Percentiles rank a stretch among this genome's conserved stretches.
Evolutionary conservation across 2,888 invertebrate genomes (phyloP).

Genomic region (Gastrophysa polygoni): DNA sequence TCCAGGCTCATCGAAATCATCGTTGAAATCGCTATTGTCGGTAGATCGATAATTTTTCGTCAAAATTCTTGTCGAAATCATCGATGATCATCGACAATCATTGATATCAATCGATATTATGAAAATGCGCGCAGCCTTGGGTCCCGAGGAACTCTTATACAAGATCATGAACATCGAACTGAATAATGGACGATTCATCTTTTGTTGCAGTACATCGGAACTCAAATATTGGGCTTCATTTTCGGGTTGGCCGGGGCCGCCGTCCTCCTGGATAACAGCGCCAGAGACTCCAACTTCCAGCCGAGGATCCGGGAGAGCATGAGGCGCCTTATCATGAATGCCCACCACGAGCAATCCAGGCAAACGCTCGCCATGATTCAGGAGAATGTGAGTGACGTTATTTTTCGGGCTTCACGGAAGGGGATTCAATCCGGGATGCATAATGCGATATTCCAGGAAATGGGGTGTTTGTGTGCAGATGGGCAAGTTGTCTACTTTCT

Average conservation of each 20-base stretch:
- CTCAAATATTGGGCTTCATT: slow-evolving; percentile 74
- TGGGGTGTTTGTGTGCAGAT: slow-evolving; percentile 5
- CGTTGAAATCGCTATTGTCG: too few species aligned
- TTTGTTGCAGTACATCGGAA: slow-evolving; percentile 71
- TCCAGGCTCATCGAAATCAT: too few species aligned
- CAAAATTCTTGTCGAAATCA: too few species aligned
- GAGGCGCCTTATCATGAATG: slow-evolving; percentile 75
- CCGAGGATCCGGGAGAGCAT: slow-evolving; percentile 76
- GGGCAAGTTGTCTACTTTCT: neutral
- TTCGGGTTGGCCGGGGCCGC: slow-evolving; percentile 76
- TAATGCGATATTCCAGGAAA: slow-evolving; percentile 3
- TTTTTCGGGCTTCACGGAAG: slow-evolving; percentile 1
- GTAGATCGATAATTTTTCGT: too few species aligned
- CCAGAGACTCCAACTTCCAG: slow-evolving; percentile 79
- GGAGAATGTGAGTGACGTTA: slow-evolving; percentile 72
- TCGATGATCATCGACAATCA: too few species aligned
- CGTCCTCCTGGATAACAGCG: slow-evolving; percentile 79
- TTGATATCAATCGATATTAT: too few species aligned
- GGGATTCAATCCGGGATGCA: neutral
- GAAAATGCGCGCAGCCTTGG: too few species aligned
- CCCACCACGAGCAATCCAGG: slow-evolving; percentile 72
- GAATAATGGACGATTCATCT: slow-evolving; percentile 20
- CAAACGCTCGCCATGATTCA: slow-evolving; percentile 79
- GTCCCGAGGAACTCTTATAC: neutral
- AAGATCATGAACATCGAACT: neutral